phyloP scores from a whole-genome alignment of 2,113 vertebrate species.

The Megatriorchis doriae region DNA sequence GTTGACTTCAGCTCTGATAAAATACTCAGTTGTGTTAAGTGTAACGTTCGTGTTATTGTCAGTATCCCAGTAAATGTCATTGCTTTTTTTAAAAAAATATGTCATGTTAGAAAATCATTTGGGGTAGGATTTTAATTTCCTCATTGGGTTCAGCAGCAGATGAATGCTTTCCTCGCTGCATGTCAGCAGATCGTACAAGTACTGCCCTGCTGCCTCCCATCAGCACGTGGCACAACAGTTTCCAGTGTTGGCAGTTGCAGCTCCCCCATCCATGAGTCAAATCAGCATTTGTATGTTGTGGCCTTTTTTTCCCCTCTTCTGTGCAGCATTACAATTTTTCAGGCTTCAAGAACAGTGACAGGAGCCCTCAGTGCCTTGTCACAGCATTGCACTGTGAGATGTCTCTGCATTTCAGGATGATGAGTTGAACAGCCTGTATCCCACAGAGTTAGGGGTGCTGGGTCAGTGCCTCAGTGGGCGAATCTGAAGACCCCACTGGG shows the following conservation, averaged over 20 bases:
- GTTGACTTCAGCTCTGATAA: constrained; percentile 1
- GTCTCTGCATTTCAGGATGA: neutral
- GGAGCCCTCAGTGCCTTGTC: neutral
- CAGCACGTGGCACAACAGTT: neutral
- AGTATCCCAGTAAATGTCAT: neutral
- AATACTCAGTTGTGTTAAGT: neutral
- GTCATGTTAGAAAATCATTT: neutral
- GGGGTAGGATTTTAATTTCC: neutral
- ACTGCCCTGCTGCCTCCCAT: neutral
- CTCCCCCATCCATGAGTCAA: neutral
- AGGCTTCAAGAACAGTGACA: neutral
- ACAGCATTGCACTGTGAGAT: neutral
- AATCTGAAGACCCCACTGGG: neutral
- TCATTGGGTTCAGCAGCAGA: neutral
- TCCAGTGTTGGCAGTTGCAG: neutral
- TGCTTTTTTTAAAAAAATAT: neutral
- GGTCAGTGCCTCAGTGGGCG: neutral
- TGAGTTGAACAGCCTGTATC: neutral
- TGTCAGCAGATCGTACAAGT: neutral
- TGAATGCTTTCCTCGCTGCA: neutral
- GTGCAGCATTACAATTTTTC: neutral
- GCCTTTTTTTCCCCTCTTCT: neutral
- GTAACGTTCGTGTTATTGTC: neutral
- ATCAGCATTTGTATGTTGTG: neutral
- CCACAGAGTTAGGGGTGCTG: neutral